These are phyloP conservation scores for Corythornis madagascariensis DNA, from an alignment of 2,113 vertebrate genomes.

Conservation along the genomic window DNA sequence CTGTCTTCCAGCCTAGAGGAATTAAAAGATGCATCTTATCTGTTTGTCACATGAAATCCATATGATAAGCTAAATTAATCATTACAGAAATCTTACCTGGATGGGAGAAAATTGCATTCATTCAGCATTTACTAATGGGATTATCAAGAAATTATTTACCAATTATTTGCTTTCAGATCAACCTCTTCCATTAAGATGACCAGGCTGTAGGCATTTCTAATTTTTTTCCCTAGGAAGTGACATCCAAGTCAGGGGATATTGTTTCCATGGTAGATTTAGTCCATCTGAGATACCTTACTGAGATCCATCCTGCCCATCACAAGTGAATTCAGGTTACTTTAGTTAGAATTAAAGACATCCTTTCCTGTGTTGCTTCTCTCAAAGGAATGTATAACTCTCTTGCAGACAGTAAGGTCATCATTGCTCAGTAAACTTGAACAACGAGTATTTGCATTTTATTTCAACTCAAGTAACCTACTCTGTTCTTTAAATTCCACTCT, in stretches of 20 bases:
- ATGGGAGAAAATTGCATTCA: neutral
- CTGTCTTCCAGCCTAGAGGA: neutral
- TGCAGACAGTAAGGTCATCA: neutral
- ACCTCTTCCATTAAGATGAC: neutral
- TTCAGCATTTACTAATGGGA: neutral
- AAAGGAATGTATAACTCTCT: neutral
- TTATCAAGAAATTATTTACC: neutral
- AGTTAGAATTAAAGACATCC: neutral
- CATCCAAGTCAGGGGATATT: neutral
- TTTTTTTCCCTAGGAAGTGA: neutral
- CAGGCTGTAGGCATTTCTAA: neutral
- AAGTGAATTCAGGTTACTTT: neutral
- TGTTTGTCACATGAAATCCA: neutral
- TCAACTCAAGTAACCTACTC: neutral
- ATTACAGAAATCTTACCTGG: neutral
- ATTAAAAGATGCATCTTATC: neutral
- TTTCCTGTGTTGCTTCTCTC: neutral
- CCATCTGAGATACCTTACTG: neutral
- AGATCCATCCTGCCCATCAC: neutral
- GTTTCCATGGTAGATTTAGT: neutral
- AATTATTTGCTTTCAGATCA: neutral
- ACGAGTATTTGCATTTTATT: neutral
- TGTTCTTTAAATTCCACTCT: neutral
- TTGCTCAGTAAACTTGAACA: neutral
- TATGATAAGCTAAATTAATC: neutral